Base-by-base conservation (phyloP, 2,888 invertebrate genomes). In the Odontocolon sp. region DNA sequence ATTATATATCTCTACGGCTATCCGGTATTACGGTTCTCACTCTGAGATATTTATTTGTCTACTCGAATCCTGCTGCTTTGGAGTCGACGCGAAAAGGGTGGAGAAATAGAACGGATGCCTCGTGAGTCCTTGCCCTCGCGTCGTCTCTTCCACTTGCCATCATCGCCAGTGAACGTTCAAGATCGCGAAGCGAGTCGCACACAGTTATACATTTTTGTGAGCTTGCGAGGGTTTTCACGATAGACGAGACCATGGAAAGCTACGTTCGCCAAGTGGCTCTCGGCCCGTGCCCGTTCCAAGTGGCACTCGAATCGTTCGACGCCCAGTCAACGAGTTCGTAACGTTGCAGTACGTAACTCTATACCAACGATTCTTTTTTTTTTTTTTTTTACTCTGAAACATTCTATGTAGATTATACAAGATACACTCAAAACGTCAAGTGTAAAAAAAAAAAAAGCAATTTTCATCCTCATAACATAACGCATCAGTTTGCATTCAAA, bases 31-130 rank as follows among this genome's bases (percentile, higher is more conserved):
- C 18, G 45, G 28, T 45, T 47, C 26, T 31, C 64, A 57, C 63
- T 63, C 33, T 18, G 36, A 28, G 26, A 64, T 45, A 64, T 64
- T 64, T 72, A 72, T 72, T 64, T 72, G 57, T 66, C 28, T 64
- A 50, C 57, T 64, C 47, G 57, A 72, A 64, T 54, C 50, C 8
- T 38, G 28, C 40, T 40, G 40, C 59, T 42, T 3, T 21, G 56
- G 28, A 36, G 11, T n/a, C 40, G 31, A 64, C 21, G 40, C 18
- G 11, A 36, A 38, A 63, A 45, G 11, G 3, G 36, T 9, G 31
- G 28, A 28, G 42, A 57, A 38, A 31, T 16, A 40, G 40, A 40
- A 67, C 50, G 59, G 33, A 72, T 59, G 40, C 47, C 21, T 9
- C 71, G 33, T 42, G 18, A 45, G 47, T 36, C 26, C 31, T 23